Conservation (phyloP, 2,888 invertebrate species). For the Athalia rosae region DNA sequence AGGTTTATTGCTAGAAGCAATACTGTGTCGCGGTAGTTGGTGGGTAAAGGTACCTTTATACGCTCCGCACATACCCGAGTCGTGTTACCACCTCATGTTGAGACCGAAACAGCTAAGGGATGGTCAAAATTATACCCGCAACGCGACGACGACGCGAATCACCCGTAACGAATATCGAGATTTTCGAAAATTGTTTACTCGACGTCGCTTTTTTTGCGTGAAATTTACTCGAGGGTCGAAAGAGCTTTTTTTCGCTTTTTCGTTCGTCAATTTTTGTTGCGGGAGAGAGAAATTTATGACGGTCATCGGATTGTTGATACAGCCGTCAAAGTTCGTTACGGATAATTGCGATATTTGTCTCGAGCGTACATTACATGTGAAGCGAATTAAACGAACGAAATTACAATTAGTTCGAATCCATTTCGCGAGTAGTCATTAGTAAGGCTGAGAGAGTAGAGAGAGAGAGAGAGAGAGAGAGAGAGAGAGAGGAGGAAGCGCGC, state of each 20-base stretch:
- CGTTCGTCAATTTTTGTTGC: not conserved
- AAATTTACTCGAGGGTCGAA: too few species aligned
- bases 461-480: too few species aligned
- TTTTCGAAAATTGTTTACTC: too few species aligned
- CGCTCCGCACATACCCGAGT: slow-evolving; percentile 28
- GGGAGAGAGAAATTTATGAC: not conserved
- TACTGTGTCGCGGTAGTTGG: slow-evolving; percentile 34
- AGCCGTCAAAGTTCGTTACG: slow-evolving; percentile 3
- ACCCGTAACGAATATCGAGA: too few species aligned
- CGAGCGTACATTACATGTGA: not conserved
- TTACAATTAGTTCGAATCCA: slow-evolving; percentile 40
- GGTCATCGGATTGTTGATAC: not conserved
- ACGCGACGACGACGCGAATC: too few species aligned
- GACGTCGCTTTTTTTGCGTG: too few species aligned
- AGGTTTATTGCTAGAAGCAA: slow-evolving; percentile 45
- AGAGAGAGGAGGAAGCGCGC: slow-evolving; percentile 29
- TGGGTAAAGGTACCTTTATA: not conserved
- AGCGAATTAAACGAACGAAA: slow-evolving; percentile 38
- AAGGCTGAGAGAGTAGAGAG: not conserved
- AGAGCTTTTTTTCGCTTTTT: too few species aligned
- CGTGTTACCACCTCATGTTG: slow-evolving; percentile 30
- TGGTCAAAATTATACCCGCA: too few species aligned
- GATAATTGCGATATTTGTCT: not conserved
- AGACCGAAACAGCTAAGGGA: slow-evolving; percentile 5
- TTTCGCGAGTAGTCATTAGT: slow-evolving; percentile 39